A percentile compares a stretch with the other conserved stretches of the same genome.
Conservation (phyloP, 2,888 invertebrate species). For the Erannis defoliaria region DNA sequence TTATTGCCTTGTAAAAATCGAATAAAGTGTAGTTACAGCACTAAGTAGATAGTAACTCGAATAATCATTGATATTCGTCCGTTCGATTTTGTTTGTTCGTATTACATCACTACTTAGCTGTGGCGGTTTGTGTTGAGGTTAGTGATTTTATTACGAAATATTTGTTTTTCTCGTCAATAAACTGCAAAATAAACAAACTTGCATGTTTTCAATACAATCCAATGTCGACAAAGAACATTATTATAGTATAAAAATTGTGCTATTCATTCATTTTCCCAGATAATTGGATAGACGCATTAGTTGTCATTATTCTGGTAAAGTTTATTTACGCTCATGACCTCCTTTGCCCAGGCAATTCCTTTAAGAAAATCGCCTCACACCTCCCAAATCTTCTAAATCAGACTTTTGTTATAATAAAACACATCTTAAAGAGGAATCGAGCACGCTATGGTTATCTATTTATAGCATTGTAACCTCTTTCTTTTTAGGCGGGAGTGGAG, state of each 20-base stretch:
- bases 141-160: slow-evolving; percentile 67
- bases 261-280: slow-evolving; percentile 69
- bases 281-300: slow-evolving; percentile 75
- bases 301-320: slow-evolving; percentile 69
- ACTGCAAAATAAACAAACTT: slow-evolving; percentile 44
- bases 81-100: too few relatives aligned
- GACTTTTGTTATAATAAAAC: slow-evolving; percentile 1
- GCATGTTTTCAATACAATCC: not conserved
- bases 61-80: not conserved
- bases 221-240: slow-evolving; percentile 17
- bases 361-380: slow-evolving; percentile 40
- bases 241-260: slow-evolving; percentile 38
- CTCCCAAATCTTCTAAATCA: slow-evolving; percentile 3
- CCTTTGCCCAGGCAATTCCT: slow-evolving; percentile 48
- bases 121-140: slow-evolving; percentile 80
- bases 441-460: slow-evolving; percentile 69
- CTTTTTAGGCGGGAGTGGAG: slow-evolving; percentile 78
- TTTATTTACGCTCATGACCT: slow-evolving; percentile 63
- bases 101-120: slow-evolving; percentile 66
- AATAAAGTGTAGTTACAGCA: not conserved
- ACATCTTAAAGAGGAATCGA: slow-evolving; percentile 45
- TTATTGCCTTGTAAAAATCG: too few relatives aligned
- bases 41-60: not conserved
- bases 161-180: slow-evolving; percentile 59
- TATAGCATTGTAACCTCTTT: slow-evolving; percentile 79